Conservation (phyloP, 2,113 vertebrate species). For the Trachemys scripta region DNA sequence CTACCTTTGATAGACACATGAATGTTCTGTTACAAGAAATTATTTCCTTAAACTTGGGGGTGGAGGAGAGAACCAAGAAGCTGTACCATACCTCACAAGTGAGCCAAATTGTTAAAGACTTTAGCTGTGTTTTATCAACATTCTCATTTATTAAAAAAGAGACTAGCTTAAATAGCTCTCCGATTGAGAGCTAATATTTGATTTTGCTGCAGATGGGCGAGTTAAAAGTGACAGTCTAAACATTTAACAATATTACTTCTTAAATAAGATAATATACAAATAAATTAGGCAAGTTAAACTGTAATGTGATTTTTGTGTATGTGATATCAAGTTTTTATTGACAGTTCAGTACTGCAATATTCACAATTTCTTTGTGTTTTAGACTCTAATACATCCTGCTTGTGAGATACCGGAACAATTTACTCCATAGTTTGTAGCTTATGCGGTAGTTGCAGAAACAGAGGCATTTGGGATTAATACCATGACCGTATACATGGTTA, state of each 20-base stretch:
- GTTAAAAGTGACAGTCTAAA: neutral
- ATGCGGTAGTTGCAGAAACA: neutral
- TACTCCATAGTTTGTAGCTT: neutral
- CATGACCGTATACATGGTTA: neutral
- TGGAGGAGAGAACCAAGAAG: neutral
- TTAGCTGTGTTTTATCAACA: no score
- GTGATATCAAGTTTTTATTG: neutral
- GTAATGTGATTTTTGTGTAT: neutral
- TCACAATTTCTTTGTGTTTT: neutral
- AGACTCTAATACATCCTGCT: neutral
- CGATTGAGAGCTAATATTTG: neutral
- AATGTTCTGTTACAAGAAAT: neutral
- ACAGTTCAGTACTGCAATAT: neutral
- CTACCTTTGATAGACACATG: neutral
- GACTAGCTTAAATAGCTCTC: neutral
- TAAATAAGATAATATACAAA: neutral
- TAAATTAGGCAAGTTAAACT: neutral
- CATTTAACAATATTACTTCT: neutral
- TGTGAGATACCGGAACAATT: neutral
- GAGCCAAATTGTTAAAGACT: neutral
- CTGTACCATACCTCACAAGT: neutral
- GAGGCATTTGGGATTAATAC: neutral
- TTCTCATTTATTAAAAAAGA: neutral
- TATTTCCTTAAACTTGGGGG: neutral
- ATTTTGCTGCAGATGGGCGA: neutral